phyloP scores from a whole-genome alignment of 2,888 invertebrate species.

The Meloe dianella region DNA sequence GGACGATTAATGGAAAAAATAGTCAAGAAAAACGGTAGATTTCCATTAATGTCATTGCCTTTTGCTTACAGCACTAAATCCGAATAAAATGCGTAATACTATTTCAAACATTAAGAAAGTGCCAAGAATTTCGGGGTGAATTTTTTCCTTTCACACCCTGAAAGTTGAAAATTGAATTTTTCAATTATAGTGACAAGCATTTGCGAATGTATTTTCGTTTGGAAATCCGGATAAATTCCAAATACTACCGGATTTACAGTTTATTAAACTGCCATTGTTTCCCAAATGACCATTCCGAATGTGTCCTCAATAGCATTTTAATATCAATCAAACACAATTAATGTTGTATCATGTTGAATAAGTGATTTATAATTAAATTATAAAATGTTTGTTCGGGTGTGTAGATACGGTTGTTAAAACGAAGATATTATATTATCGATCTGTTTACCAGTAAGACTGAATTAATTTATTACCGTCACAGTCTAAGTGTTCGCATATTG shows the following conservation, averaged over 20 bases:
- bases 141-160: neutral
- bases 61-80: neutral
- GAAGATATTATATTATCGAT: slow-evolving; percentile 27
- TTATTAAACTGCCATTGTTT: neutral
- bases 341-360: neutral
- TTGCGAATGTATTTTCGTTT: neutral
- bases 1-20: neutral
- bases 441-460: slow-evolving; percentile 23
- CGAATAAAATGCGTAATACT: neutral
- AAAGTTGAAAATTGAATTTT: neutral
- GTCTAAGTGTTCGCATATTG: neutral
- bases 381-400: slow-evolving; percentile 19
- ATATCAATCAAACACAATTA: neutral
- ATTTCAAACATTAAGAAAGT: neutral
- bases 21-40: neutral
- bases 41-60: neutral
- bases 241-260: neutral
- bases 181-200: neutral
- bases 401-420: neutral
- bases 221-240: neutral
- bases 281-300: too few species aligned
- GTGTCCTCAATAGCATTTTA: neutral
- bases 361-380: slow-evolving; percentile 25
- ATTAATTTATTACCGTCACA: slow-evolving; percentile 24
- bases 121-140: neutral